Evolutionary conservation across 2,113 vertebrate species (phyloP).

Genomic region (Atrichornis clamosus): DNA sequence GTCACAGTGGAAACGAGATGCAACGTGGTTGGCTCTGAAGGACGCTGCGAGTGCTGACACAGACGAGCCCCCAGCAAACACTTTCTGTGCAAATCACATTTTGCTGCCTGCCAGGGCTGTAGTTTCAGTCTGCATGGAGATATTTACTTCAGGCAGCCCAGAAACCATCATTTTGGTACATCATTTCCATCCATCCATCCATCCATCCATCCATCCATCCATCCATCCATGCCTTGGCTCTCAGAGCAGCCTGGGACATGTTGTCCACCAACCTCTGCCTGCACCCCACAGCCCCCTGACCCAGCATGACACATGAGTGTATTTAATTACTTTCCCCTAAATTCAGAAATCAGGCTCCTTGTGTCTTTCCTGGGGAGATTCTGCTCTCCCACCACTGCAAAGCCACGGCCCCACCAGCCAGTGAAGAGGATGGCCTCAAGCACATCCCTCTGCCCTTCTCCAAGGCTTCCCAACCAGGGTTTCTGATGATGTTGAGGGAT

Average conservation of each 20-base stretch:
- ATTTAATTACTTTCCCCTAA: neutral
- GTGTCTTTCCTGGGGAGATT: neutral
- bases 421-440: neutral
- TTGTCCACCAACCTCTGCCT: neutral
- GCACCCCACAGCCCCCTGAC: fast-evolving
- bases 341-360: neutral
- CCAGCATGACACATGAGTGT: fast-evolving
- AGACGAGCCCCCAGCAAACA: neutral
- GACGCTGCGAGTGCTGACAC: neutral
- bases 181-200: neutral
- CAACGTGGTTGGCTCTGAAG: neutral
- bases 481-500: fast-evolving
- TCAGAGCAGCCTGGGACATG: neutral
- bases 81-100: neutral
- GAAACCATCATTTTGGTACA: neutral
- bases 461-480: neutral
- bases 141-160: neutral
- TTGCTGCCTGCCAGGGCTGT: neutral
- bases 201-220: neutral
- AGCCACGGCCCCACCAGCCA: fast-evolving
- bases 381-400: neutral
- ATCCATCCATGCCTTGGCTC: neutral
- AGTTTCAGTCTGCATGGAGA: neutral
- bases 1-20: neutral
- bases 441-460: neutral